Percentiles rank a stretch among this genome's conserved stretches.
Conservation (phyloP, 1,140 invertebrate species). For the Galleria mellonella region DNA sequence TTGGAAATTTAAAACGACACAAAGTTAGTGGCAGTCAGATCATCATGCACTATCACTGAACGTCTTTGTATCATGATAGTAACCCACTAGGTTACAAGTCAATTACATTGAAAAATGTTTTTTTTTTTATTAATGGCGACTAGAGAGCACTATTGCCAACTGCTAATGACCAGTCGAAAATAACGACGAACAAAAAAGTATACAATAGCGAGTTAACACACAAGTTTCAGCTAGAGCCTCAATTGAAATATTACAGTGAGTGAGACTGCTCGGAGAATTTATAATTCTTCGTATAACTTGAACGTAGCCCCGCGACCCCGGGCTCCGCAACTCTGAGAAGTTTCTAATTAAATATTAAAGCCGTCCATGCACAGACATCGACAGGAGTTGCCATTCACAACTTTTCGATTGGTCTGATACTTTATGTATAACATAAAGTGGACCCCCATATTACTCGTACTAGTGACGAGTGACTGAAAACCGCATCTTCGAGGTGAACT, state of each 20-base stretch:
- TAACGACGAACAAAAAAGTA: background rate
- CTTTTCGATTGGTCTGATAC: conserved; percentile 21
- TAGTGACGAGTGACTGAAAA: too few species aligned
- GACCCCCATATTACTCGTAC: background rate
- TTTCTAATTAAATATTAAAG: conserved; percentile 60
- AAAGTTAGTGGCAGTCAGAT: too few species aligned
- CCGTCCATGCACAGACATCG: conserved; percentile 27
- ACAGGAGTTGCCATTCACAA: conserved; percentile 19
- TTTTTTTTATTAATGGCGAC: too few species aligned
- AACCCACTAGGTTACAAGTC: too few species aligned
- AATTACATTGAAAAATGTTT: too few species aligned
- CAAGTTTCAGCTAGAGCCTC: conserved; percentile 8
- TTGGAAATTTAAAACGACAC: too few species aligned
- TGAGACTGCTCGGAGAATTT: conserved; percentile 19
- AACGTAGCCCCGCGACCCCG: conserved; percentile 22
- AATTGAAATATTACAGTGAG: conserved; percentile 12
- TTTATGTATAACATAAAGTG: background rate
- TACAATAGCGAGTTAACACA: background rate
- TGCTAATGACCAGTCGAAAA: background rate
- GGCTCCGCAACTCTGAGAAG: conserved; percentile 26
- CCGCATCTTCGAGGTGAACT: too few species aligned
- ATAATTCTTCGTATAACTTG: conserved; percentile 39
- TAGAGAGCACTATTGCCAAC: background rate
- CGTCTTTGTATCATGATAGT: too few species aligned
- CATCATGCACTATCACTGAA: too few species aligned